Conservation (phyloP, 2,888 invertebrate species). For the Zaprionus bogoriensis region DNA sequence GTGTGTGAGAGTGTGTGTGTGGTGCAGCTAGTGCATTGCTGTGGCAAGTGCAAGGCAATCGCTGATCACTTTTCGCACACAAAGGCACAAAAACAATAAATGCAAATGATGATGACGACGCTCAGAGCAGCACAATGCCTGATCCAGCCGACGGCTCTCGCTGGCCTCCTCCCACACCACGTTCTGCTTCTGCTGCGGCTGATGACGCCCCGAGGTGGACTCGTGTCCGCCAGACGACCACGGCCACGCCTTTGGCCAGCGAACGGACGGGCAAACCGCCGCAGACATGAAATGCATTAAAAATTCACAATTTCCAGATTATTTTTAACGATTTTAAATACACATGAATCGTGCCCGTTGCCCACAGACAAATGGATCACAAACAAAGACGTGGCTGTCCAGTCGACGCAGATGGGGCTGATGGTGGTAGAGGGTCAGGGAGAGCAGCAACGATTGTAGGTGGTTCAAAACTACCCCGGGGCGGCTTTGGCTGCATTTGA, state of each 20-base stretch:
- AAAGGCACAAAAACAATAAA: constrained; percentile 77
- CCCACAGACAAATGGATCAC: constrained; percentile 61
- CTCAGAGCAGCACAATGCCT: constrained; percentile 16
- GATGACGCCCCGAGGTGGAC: constrained; percentile 57
- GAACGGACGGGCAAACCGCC: constrained; percentile 35
- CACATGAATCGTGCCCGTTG: constrained; percentile 55
- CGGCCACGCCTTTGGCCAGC: constrained; percentile 46
- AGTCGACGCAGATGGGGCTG: too few species aligned
- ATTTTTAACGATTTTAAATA: constrained; percentile 78
- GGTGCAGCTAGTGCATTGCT: constrained; percentile 7
- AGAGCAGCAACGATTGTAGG: too few species aligned
- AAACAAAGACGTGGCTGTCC: constrained; percentile 22
- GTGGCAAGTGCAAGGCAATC: constrained; percentile 58
- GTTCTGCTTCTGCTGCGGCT: constrained; percentile 1
- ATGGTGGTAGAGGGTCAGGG: too few species aligned
- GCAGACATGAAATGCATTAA: constrained; percentile 75
- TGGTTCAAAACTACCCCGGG: too few species aligned
- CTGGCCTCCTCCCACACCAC: neutral
- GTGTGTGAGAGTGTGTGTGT: neutral
- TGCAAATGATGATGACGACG: constrained; percentile 56
- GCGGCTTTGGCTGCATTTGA: neutral
- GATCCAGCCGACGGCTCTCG: neutral
- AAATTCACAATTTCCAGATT: constrained; percentile 76
- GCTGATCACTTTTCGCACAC: constrained; percentile 75
- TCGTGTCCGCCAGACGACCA: constrained; percentile 59